Evolutionary conservation across 2,113 vertebrate genomes (phyloP), one percentile per base, ranked within the genome.

Genomic region (Vireo altiloquus): DNA sequence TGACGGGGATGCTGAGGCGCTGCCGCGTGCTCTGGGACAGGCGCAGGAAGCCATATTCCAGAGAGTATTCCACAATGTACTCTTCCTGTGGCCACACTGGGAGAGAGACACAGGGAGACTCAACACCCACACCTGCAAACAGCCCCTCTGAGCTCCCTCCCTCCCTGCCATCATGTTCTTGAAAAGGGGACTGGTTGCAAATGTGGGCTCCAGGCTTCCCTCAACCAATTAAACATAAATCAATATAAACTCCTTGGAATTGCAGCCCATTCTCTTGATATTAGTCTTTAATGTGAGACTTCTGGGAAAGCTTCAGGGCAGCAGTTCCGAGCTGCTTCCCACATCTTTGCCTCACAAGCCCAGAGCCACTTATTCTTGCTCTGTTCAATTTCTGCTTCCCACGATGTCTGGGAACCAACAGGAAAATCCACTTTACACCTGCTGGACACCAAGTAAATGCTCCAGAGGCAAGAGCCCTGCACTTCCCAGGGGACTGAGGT

Each of bases 11-110:
- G 98, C 99, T 99, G 71, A 99, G 99, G 52, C 99, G 98, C 96
- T 99, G 99, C 10, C 99, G 97, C 0, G 99, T 99, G 98, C 97
- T 98, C 97, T 99, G 99, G 4, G 99, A 99, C 64, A 99, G 97
- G n/a, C 99, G 98, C 72, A 99, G 97, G 87, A 99, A 99, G 25
- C 99, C 99, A 0, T 99, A 99, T 87, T 99, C 99, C 96, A 99
- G 93, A 0, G 99, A 99, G 90, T 99, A 99, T 79, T 99, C 99
- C 96, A 99, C 99, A 0, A 99, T 99, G 95, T 99, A 99, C 82
- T 99, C 99, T 9, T 99, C 99, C 97, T 99, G 99, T 0, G 99
- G 99, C 99, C 99, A 99, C 57, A 98, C 99, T 99, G 97, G 3
- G 31, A 60, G 59, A 86, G 9, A 76, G 33, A 74, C 44, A 44